Evolutionary conservation across 2,888 invertebrate species (phyloP), one percentile per base, ranked within the genome.

Genomic region (Clepsis dumicolana): DNA sequence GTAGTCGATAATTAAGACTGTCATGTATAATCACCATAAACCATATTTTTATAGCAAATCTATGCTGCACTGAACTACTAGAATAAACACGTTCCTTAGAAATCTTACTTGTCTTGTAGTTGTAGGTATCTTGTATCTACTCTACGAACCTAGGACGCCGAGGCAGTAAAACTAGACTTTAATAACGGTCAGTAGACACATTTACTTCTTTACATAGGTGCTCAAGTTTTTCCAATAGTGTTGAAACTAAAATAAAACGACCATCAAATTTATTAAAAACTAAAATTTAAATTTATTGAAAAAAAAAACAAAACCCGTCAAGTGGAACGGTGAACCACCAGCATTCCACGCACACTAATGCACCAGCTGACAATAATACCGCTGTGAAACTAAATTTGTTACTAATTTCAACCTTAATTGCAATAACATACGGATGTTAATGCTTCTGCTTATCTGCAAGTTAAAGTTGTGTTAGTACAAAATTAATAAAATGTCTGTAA

Each of bases 241-340:
- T 48, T 56, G 24, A 24, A 35, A 21, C 10, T 56, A 56, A 41
- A 41, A 16, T 25, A 38, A 41, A 57, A 12, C n/a, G 8, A 41
- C n/a, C n/a, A 24, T 14, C 16, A 35, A 8, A 35, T 50, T 29
- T 38, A 67, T 62, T 50, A 38, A 48, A 64, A 57, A 67, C 62
- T 57, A 63, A 67, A 67, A 64, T 64, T 64, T 7, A 41, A 59
- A 68, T 68, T 68, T 68, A 59, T 59, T 63, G n/a, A n/a, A 77
- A 74, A 76, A 76, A 78, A 79, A 79, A 79, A 78, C 77, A 77
- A 76, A 81, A 79, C 81, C 78, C 80, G 81, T 81, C 80, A 78
- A 78, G 78, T 78, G 79, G 81, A 79, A 78, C 81, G 77, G 72
- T 71, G 76, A 74, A 77, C 73, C 76, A 72, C 77, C 74, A 76